Base-by-base conservation (phyloP, 2,797 vertebrate species). In the Chiroxiphia lanceolata region DNA sequence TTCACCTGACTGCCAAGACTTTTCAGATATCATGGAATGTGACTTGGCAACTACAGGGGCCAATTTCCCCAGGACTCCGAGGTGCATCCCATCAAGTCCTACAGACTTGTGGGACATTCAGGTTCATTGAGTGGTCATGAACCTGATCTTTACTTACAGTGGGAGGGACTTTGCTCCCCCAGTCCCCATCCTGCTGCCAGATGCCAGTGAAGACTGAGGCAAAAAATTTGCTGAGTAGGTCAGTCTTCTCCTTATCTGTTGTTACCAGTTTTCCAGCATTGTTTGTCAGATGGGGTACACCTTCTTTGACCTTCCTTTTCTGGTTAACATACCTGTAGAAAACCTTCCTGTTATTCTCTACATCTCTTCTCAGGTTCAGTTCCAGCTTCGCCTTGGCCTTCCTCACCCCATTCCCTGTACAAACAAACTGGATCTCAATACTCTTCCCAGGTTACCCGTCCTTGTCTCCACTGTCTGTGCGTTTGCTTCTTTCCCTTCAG, bases 131-230 rank as follows among this genome's bases (percentile, higher is more conserved):
- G 36, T n/a, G 33, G n/a, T 40, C 1, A 34, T 34, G 61, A 68
- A 60, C 21, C 25, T 54, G n/a, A 61, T 48, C 53, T 74, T 72
- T 80, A n/a, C 44, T 67, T 74, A 22, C 25, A n/a, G 29, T 25
- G 11, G 20, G n/a, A 81, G 20, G 11, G 29, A 47, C 25, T 6
- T 60, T 0, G 0, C 15, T 60, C 10, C 6, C 15, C 15, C 18
- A 51, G 51, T 67, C 27, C n/a, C 11, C 27, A 45, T 53, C 20
- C 20, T 53, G 29, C 29, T 40, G 6, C 38, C 25, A 40, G 12
- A 23, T 47, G 31, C 40, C n/a, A 34, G 9, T 47, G 25, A 42
- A 47, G 20, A 31, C 29, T 60, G 86, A 54, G 25, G 21, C 29
- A 67, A 76, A 68, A 40, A 51, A 11, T 11, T 56, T 47, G 11